phyloP scores from a whole-genome alignment of 2,888 invertebrate species.

The Minunthozetes semirufus region DNA sequence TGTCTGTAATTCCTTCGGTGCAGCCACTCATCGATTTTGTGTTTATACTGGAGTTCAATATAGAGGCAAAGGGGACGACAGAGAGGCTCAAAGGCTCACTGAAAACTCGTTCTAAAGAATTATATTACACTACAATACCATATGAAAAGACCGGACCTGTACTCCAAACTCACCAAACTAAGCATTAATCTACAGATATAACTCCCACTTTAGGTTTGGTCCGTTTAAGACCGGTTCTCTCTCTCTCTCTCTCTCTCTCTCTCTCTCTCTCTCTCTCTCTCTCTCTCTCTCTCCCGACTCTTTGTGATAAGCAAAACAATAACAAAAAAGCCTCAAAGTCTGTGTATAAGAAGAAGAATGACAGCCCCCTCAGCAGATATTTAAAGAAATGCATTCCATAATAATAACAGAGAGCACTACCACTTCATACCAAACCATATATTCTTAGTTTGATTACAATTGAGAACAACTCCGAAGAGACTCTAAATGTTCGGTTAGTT shows the following conservation, averaged over 20 bases:
- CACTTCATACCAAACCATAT: too few species aligned
- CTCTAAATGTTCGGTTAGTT: neutral
- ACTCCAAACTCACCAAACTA: too few species aligned
- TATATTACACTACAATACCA: neutral
- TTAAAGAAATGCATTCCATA: neutral
- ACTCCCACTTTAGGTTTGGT: constrained; percentile 29
- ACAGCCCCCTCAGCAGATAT: neutral
- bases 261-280: too few species aligned
- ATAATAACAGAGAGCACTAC: too few species aligned
- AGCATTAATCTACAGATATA: constrained; percentile 1
- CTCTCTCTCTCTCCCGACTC: constrained; percentile 9
- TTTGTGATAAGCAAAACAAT: constrained; percentile 23
- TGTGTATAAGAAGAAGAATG: neutral
- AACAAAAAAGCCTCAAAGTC: neutral
- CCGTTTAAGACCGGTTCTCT: constrained; percentile 27
- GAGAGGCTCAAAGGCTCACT: too few species aligned
- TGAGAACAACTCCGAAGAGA: neutral
- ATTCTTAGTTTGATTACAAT: neutral
- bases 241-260: constrained; percentile 21
- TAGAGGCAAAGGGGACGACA: too few species aligned
- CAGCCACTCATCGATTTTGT: too few species aligned
- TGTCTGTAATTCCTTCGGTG: too few species aligned
- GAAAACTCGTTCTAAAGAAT: neutral
- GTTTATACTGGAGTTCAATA: too few species aligned
- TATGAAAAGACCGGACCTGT: too few species aligned